Evolutionary conservation across 2,797 vertebrate species (phyloP).

Genomic region (Rhodeus uyekii): DNA sequence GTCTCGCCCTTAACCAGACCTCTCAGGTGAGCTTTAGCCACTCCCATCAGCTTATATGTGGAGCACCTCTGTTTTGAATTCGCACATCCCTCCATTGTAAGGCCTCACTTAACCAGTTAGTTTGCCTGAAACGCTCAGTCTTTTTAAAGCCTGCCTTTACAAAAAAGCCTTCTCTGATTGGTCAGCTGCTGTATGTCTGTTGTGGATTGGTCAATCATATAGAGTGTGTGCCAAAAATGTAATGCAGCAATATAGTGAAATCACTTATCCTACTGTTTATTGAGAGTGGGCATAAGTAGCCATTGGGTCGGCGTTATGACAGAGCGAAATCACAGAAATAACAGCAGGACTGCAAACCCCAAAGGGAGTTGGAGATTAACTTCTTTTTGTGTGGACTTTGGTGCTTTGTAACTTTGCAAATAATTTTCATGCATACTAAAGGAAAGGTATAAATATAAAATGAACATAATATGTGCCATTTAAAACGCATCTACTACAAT

Average conservation of each 20-base stretch:
- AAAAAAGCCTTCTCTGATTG: not conserved
- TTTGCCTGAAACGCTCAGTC: not conserved
- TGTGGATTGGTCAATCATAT: not conserved
- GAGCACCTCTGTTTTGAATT: not conserved
- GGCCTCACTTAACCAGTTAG: not conserved
- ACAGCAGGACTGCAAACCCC: not conserved
- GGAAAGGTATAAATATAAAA: not conserved
- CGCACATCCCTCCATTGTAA: slow-evolving; percentile 26
- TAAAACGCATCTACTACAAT: slow-evolving; percentile 29
- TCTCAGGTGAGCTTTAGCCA: slow-evolving; percentile 61
- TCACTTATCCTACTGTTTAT: not conserved
- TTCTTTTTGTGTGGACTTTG: not conserved
- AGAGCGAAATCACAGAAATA: not conserved
- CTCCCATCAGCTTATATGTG: slow-evolving; percentile 15
- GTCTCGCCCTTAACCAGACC: slow-evolving; percentile 68
- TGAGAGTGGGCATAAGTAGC: not conserved
- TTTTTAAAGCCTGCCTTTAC: not conserved
- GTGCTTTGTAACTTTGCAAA: not conserved
- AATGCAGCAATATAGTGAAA: not conserved
- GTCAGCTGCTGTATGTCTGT: not conserved
- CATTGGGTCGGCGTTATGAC: not conserved
- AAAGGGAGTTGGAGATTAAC: not conserved
- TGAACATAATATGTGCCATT: not conserved
- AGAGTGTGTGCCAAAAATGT: not conserved
- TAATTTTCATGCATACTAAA: not conserved